Percentiles rank a stretch among this genome's conserved stretches.
These are phyloP conservation scores for Drosophila antonietae DNA, from an alignment of 2,888 invertebrate species.

Conservation along the genomic window DNA sequence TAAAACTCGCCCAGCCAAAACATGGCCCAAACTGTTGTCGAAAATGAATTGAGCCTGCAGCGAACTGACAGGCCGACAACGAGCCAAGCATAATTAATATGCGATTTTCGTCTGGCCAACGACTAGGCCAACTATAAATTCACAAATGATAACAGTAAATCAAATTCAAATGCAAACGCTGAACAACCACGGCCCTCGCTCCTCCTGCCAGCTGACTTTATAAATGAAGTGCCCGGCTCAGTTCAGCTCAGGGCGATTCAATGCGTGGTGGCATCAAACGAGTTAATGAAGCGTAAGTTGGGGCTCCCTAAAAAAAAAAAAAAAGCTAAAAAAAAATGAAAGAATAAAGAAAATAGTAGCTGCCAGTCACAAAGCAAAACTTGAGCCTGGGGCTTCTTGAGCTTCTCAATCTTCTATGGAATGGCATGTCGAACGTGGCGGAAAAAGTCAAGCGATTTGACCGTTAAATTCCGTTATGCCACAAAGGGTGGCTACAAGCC, in stretches of 20 bases:
- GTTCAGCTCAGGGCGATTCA: slow-evolving; percentile 1
- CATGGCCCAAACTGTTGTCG: slow-evolving; percentile 35
- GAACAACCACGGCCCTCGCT: slow-evolving; percentile 1
- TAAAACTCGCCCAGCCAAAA: slow-evolving; percentile 57
- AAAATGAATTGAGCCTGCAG: slow-evolving; percentile 58
- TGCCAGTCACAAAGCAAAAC: slow-evolving; percentile 19
- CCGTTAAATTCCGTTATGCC: slow-evolving; percentile 64
- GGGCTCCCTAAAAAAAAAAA: not conserved
- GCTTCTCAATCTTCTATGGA: slow-evolving; percentile 6
- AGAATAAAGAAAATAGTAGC: slow-evolving; percentile 7
- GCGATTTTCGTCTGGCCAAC: slow-evolving; percentile 59
- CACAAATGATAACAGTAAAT: slow-evolving; percentile 69
- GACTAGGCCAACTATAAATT: slow-evolving; percentile 64
- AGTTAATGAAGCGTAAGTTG: slow-evolving; percentile 71
- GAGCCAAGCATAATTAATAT: slow-evolving; percentile 70
- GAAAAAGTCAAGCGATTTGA: slow-evolving; percentile 77
- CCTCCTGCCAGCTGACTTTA: slow-evolving; percentile 21
- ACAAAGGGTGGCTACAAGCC: not conserved
- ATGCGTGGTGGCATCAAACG: slow-evolving; percentile 63
- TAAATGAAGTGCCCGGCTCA: slow-evolving; percentile 49
- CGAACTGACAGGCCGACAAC: slow-evolving; percentile 54
- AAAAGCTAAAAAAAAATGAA: not conserved
- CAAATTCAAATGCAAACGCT: slow-evolving; percentile 57
- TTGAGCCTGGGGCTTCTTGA: slow-evolving; percentile 8
- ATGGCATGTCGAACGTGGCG: slow-evolving; percentile 42